Base-by-base conservation (phyloP, 2,797 vertebrate species). In the Sebastes flavidus region DNA sequence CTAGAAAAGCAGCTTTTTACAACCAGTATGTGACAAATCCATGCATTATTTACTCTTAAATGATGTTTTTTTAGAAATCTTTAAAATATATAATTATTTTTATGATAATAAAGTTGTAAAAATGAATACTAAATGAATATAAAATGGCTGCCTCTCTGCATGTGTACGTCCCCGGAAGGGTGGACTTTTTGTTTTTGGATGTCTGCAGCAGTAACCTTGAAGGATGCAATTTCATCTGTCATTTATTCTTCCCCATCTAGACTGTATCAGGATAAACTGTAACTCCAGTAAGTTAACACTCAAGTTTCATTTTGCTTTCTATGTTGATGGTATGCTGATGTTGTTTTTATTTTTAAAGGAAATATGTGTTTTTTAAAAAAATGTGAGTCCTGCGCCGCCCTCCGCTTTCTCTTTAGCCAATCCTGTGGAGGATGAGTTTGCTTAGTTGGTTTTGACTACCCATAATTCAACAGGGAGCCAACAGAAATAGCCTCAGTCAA, bases 251-350 rank as follows among this genome's bases (percentile, higher is more conserved):
- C 98, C 99, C 99, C 98, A 99, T 99, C 99, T 99, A 99, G 99
- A 99, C 98, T 99, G 99, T 99, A 99, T 99, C 98, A 99, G 99
- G 99, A 99, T 99, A 98, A 99, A 99, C 98, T 99, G 99, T 99
- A 99, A 99, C 97, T 96, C 99, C 98, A 99, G 99, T 99, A 99
- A 99, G 98, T 99, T 99, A 97, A 97, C 96, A 97, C 97, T 99
- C 98, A 99, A 99, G 97, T 99, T 99, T 99, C 97, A 98, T 99
- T 99, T 99, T 98, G 97, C 97, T 94, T 86, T 97, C 94, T 97
- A 68, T 94, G 87, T 90, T 96, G 88, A 95, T 95, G 85, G 85
- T 90, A 89, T 90, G 86, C 89, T 93, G 74, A 90, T 94, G 87
- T 88, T 91, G 54, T 82, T 78, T 70, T 42, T 85, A 74, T 75